Conservation (phyloP, 2,113 vertebrate species). For the Quiscalus mexicanus region DNA sequence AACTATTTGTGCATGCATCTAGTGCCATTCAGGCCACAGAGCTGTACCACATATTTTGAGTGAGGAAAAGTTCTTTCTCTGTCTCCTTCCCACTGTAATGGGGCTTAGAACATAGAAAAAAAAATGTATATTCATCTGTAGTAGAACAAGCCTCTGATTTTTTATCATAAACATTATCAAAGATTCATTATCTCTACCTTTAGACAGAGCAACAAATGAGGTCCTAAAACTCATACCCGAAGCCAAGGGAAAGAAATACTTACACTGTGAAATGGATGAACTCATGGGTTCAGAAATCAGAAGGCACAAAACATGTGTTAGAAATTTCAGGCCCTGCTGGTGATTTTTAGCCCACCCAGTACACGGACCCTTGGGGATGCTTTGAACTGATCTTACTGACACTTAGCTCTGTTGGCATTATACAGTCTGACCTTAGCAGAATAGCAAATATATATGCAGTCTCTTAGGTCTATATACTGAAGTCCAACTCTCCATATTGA, state of each 20-base stretch:
- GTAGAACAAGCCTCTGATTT: not conserved
- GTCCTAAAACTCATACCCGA: not conserved
- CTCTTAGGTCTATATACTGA: not conserved
- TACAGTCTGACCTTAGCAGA: not conserved
- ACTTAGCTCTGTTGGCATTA: not conserved
- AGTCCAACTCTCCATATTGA: not conserved
- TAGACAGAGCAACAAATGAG: not conserved
- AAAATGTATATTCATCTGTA: not conserved
- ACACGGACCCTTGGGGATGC: not conserved
- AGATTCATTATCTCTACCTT: not conserved
- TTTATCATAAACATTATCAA: not conserved
- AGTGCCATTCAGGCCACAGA: not conserved
- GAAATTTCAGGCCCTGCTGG: not conserved
- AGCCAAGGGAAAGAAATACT: not conserved
- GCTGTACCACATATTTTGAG: not conserved
- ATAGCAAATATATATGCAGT: not conserved
- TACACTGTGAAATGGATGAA: not conserved
- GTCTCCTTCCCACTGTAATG: not conserved
- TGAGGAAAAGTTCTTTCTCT: not conserved
- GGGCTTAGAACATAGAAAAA: not conserved
- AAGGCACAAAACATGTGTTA: not conserved
- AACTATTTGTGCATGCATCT: not conserved
- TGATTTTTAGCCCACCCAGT: not conserved
- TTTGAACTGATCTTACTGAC: not conserved
- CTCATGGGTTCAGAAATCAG: not conserved